Conservation (phyloP, 2,113 vertebrate genomes). For the Vidua chalybeata region DNA sequence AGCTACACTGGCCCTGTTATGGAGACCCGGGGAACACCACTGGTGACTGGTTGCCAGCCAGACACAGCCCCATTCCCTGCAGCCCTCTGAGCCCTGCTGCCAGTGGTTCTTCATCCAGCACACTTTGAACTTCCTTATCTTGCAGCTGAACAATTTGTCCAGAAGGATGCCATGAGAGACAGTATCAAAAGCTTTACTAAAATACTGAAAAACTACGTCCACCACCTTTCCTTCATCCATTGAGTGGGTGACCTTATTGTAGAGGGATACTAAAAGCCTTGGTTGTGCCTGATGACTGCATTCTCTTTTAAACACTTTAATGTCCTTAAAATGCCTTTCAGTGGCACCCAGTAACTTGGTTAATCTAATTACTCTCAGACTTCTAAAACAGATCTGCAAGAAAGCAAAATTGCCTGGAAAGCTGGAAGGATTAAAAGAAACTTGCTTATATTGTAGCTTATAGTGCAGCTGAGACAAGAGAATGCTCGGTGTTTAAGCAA, state of each 20-base stretch:
- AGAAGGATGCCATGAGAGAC: background rate
- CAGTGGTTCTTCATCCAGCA: background rate
- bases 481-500: rapidly evolving
- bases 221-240: background rate
- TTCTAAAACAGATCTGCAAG: background rate
- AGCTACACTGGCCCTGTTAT: background rate
- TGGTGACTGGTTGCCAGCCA: background rate
- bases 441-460: background rate
- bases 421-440: background rate
- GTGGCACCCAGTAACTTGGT: background rate
- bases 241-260: background rate
- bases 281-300: background rate
- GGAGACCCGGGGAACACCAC: background rate
- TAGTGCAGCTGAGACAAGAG: background rate
- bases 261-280: background rate
- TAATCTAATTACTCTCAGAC: background rate
- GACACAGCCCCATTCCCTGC: background rate
- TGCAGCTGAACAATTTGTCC: background rate
- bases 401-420: background rate
- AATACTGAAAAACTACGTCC: background rate
- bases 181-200: background rate
- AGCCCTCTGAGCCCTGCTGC: background rate
- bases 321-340: background rate
- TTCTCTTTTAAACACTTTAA: background rate
- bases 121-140: background rate